A percentile compares a stretch with the other conserved stretches of the same genome.
Conservation (phyloP, 2,888 invertebrate genomes). For the Limnephilus auricula region DNA sequence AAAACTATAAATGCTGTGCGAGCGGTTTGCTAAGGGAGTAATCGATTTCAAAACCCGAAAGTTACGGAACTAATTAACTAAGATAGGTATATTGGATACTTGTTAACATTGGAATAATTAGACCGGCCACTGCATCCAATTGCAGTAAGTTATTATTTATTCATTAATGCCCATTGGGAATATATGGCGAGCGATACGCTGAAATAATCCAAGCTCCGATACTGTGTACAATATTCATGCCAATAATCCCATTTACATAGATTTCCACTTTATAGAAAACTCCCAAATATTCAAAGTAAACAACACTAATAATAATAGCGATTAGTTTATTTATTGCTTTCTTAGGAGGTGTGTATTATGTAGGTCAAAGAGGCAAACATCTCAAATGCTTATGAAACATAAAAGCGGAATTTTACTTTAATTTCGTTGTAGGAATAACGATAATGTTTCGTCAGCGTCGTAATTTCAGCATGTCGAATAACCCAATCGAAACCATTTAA, state of each 20-base stretch:
- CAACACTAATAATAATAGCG: background rate
- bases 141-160: background rate
- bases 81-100: too few species aligned
- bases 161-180: background rate
- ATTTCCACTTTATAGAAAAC: background rate
- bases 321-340: background rate
- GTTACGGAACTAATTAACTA: too few species aligned
- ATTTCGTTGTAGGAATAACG: too few species aligned
- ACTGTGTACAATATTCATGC: background rate
- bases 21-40: background rate
- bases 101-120: background rate
- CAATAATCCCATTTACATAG: background rate
- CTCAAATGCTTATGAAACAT: too few species aligned
- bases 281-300: background rate
- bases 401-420: too few species aligned
- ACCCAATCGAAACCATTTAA: too few species aligned
- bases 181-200: too few species aligned
- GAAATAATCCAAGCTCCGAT: too few species aligned
- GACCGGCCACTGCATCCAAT: background rate
- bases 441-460: too few species aligned
- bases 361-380: too few species aligned
- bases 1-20: background rate
- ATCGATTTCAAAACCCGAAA: background rate
- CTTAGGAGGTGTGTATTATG: too few species aligned
- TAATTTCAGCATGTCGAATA: too few species aligned